phyloP scores from a whole-genome alignment of 2,113 vertebrate species.

The Paramormyrops kingsleyae region DNA sequence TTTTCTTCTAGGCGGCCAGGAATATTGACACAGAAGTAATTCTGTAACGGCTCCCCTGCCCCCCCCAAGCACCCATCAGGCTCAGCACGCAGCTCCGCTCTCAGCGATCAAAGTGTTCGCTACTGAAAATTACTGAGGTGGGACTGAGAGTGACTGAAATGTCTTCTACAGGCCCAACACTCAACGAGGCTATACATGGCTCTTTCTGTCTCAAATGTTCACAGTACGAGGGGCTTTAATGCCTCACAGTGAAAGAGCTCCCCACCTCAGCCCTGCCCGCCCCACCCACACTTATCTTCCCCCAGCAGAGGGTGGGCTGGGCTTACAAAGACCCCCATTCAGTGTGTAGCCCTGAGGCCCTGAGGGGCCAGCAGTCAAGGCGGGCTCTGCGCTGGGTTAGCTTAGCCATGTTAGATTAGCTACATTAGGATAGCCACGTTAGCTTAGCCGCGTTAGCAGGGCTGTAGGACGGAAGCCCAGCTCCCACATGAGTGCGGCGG shows the following conservation, averaged over 20 bases:
- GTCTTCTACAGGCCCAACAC: neutral
- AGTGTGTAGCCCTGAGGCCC: neutral
- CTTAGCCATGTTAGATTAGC: neutral
- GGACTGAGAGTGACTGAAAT: neutral
- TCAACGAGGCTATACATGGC: neutral
- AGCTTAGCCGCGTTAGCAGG: neutral
- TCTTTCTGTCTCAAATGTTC: neutral
- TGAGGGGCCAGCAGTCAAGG: neutral
- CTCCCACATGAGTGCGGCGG: neutral
- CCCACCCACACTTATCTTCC: neutral
- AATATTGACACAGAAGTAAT: conserved; percentile 1
- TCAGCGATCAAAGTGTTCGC: neutral
- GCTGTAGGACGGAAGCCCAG: neutral
- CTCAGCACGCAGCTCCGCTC: neutral
- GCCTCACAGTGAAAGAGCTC: neutral
- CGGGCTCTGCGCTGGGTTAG: neutral
- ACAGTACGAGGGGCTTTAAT: neutral
- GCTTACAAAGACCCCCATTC: neutral
- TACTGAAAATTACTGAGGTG: neutral
- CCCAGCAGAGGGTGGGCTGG: neutral
- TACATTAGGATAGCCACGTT: neutral
- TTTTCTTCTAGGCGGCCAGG: neutral
- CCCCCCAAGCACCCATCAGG: neutral
- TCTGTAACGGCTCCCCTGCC: neutral
- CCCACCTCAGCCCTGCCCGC: neutral